Conservation (phyloP, 2,113 vertebrate genomes). For the Myotis yumanensis region DNA sequence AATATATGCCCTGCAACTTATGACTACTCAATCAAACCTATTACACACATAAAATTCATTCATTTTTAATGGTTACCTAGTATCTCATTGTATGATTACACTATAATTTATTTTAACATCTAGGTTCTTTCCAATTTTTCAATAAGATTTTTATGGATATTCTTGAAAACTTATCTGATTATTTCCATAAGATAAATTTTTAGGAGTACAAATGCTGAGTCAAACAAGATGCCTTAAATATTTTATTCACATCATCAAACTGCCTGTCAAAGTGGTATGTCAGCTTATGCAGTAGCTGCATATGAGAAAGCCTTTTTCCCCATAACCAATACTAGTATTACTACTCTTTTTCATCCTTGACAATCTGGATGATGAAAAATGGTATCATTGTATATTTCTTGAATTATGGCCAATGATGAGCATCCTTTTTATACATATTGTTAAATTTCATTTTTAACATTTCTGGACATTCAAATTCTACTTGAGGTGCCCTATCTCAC, state of each 20-base stretch:
- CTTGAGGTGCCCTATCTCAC: background rate
- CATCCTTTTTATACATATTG: background rate
- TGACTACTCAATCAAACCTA: conserved; percentile 1
- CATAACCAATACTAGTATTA: background rate
- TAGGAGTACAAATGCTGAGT: conserved; percentile 41
- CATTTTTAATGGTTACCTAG: background rate
- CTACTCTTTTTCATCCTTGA: background rate
- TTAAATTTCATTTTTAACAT: conserved; percentile 31
- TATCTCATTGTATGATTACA: background rate
- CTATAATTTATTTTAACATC: conserved; percentile 50
- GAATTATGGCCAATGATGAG: background rate
- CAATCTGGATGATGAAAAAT: background rate
- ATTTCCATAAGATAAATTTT: conserved; percentile 50
- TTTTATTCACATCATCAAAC: conserved; percentile 22
- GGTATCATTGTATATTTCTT: background rate
- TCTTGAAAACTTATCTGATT: conserved; percentile 8
- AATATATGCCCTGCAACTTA: background rate
- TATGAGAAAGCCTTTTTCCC: background rate
- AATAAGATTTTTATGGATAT: conserved; percentile 30
- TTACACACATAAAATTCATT: conserved; percentile 17
- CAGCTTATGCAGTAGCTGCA: background rate
- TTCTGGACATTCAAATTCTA: conserved; percentile 44
- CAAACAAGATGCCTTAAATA: conserved; percentile 37
- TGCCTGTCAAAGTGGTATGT: background rate
- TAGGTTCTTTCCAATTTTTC: conserved; percentile 37